Base-by-base conservation (phyloP, 2,797 vertebrate species). In the Pseudochromis fuscus region DNA sequence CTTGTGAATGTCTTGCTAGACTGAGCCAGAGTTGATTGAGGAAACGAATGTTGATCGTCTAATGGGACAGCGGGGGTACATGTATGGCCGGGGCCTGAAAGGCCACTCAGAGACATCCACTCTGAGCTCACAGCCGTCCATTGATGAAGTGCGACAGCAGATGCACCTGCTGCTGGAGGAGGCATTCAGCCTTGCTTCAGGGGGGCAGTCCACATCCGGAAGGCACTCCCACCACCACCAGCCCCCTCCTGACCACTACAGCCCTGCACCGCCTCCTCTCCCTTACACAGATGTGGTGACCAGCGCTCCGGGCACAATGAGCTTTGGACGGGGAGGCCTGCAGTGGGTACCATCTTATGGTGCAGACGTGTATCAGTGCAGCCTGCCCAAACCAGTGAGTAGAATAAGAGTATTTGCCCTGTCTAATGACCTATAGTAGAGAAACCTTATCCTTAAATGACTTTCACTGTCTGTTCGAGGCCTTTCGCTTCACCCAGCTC, bases 81-180 rank as follows among this genome's bases (percentile, higher is more conserved):
- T 92, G 88, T 93, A 95, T 24, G 90, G 95, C 4, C 93, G 95
- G 3, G 96, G 96, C 77, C 91, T 94, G 79, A 99, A 99, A 89
- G 97, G 96, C 82, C 97, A 98, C 89, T 99, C 98, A 0, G 97
- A 98, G 93, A 97, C 98, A 0, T 99, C 98, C 64, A 99, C 97
- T 0, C 90, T 99, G 87, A 99, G 98, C 94, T 99, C 98, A n/a
- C 98, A 99, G 93, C 98, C 98, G 0, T 99, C 98, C 63, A 99
- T 99, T 64, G 96, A 99, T 9, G 98, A 99, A 89, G 98, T 99
- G 75, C 93, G 98, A 24, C 97, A 98, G 79, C 98, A 99, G 93
- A 99, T 99, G 98, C 98, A 99, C 87, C 94, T 99, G 92, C 94
- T 99, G 66, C 93, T 99, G 88, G 98, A 99, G 87, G 97, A 99